A percentile compares a stretch with the other conserved stretches of the same genome.
Evolutionary conservation across 2,888 invertebrate genomes (phyloP).

Genomic region (Campoplex nolae): DNA sequence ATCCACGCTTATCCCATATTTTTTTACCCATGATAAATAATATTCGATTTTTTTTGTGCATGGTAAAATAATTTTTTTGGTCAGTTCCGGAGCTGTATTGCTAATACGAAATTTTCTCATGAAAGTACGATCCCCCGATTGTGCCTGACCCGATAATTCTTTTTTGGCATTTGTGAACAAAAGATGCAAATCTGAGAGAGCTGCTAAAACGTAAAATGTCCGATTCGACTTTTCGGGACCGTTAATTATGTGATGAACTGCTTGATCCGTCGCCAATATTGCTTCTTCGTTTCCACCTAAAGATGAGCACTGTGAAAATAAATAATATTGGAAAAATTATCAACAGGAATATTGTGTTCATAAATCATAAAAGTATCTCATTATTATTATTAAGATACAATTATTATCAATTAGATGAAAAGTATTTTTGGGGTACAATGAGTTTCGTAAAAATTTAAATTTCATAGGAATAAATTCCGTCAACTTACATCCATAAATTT

Average conservation of each 20-base stretch:
- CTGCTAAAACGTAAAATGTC: conserved; percentile 87
- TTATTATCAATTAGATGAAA: conserved; percentile 22
- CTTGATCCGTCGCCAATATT: conserved; percentile 87
- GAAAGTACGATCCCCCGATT: conserved; percentile 83
- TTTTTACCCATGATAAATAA: conserved; percentile 88
- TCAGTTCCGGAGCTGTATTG: conserved; percentile 85
- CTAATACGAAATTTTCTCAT: conserved; percentile 86
- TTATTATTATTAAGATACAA: conserved; percentile 21
- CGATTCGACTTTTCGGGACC: conserved; percentile 87
- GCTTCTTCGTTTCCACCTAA: conserved; percentile 87
- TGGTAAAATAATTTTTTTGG: conserved; percentile 86
- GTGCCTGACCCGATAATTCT: conserved; percentile 71
- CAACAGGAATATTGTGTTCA: not conserved
- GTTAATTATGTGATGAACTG: conserved; percentile 87
- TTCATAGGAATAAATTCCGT: not conserved
- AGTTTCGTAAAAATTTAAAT: not conserved
- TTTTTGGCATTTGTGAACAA: conserved; percentile 86
- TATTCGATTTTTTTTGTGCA: conserved; percentile 90
- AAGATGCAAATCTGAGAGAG: conserved; percentile 88
- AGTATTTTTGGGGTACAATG: conserved; percentile 22
- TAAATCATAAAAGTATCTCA: not conserved
- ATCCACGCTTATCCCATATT: conserved; percentile 53
- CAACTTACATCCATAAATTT: conserved; percentile 86
- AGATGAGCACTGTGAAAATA: conserved; percentile 86
- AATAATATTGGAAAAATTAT: not conserved